Conservation (phyloP, 2,888 invertebrate genomes). For the Pedicia rivosa region DNA sequence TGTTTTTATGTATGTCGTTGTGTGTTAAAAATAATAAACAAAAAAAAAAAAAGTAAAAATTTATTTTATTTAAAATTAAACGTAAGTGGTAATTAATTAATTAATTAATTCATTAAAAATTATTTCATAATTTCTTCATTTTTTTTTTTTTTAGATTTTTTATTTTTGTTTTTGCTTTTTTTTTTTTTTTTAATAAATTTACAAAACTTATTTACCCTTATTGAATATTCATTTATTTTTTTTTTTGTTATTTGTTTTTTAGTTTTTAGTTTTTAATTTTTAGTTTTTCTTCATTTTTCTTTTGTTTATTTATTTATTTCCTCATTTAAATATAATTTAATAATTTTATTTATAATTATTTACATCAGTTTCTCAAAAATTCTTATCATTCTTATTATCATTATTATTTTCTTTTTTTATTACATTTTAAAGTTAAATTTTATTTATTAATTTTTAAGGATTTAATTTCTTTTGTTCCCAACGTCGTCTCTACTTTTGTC, state of each 20-base stretch:
- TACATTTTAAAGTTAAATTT: too few relatives aligned
- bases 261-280: too few relatives aligned
- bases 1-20: conserved; percentile 1
- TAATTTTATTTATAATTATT: conserved; percentile 8
- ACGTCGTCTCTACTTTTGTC: too few relatives aligned
- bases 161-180: not conserved
- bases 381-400: conserved; percentile 9
- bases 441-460: conserved; percentile 10
- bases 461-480: conserved; percentile 9
- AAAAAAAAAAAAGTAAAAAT: not conserved
- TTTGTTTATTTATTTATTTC: not conserved
- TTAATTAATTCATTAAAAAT: not conserved
- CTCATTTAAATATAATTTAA: not conserved
- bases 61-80: not conserved
- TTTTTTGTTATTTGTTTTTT: too few relatives aligned
- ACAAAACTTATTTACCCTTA: too few relatives aligned
- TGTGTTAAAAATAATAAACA: not conserved
- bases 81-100: not conserved
- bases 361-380: conserved; percentile 10
- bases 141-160: not conserved
- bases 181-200: too few relatives aligned
- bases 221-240: not conserved
- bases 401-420: conserved; percentile 8
- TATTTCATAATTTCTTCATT: not conserved
- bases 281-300: too few relatives aligned